phyloP scores from a whole-genome alignment of 2,888 invertebrate species.

The Perizoma flavofasciatum region DNA sequence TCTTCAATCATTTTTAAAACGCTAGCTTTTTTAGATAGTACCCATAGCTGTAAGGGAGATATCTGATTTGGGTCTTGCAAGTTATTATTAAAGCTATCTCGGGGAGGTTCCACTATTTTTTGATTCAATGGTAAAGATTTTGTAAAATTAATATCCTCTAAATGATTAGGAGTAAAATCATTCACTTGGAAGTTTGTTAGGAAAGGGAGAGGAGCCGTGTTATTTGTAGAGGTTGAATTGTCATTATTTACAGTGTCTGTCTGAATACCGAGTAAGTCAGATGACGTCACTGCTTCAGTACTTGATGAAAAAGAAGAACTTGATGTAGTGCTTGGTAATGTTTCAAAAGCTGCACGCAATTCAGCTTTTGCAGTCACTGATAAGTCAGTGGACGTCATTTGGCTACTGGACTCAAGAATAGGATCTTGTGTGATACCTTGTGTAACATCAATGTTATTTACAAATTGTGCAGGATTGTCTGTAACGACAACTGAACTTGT shows the following conservation, averaged over 20 bases:
- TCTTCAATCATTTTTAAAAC: constrained; percentile 80
- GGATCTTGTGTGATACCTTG: constrained; percentile 45
- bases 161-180: constrained; percentile 53
- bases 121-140: constrained; percentile 40
- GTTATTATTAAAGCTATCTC: constrained; percentile 47
- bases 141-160: constrained; percentile 38
- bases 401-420: constrained; percentile 52
- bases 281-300: constrained; percentile 44
- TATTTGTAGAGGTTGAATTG: constrained; percentile 49
- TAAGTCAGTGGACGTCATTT: constrained; percentile 46
- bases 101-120: constrained; percentile 39
- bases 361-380: constrained; percentile 19
- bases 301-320: constrained; percentile 17
- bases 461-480: constrained; percentile 49
- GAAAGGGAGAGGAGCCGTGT: constrained; percentile 59
- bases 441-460: constrained; percentile 62
- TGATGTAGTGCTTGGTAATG: constrained; percentile 28
- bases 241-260: constrained; percentile 46
- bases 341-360: constrained; percentile 31
- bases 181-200: constrained; percentile 61
- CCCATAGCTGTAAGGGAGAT: constrained; percentile 70
- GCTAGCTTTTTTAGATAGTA: constrained; percentile 77
- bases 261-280: constrained; percentile 50
- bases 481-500: constrained; percentile 41
- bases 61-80: constrained; percentile 61